These are phyloP conservation scores for Zygothrica quintamaculata DNA, from an alignment of 2,888 invertebrate genomes.

Conservation along the genomic window DNA sequence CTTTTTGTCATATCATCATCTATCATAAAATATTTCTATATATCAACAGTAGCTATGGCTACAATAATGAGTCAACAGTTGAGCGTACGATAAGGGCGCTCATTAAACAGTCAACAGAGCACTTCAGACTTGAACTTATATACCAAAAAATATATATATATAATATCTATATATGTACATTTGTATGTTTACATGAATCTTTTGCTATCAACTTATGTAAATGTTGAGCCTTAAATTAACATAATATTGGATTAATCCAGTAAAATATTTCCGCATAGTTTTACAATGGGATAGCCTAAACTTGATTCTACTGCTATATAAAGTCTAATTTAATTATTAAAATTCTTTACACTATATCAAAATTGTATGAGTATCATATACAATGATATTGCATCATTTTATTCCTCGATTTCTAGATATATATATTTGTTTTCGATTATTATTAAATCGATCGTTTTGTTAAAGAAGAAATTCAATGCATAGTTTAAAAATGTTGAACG, in stretches of 20 bases:
- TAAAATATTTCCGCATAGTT: background rate
- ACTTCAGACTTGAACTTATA: constrained; percentile 23
- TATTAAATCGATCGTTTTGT: constrained; percentile 28
- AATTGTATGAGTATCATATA: constrained; percentile 37
- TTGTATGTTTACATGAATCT: constrained; percentile 28
- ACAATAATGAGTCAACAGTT: constrained; percentile 68
- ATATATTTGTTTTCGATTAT: constrained; percentile 11
- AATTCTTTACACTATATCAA: background rate
- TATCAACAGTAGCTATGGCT: constrained; percentile 8
- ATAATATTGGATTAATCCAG: background rate
- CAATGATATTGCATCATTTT: constrained; percentile 62
- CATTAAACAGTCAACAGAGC: constrained; percentile 23
- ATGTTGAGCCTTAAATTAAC: constrained; percentile 11
- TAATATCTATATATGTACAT: constrained; percentile 5
- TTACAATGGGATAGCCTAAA: too few relatives aligned
- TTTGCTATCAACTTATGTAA: constrained; percentile 18
- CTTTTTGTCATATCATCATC: background rate
- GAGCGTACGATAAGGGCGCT: constrained; percentile 61
- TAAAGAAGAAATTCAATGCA: constrained; percentile 35
- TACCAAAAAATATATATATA: constrained; percentile 14
- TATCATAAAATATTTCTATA: constrained; percentile 1
- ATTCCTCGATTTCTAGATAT: constrained; percentile 16
- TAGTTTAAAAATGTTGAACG: constrained; percentile 45
- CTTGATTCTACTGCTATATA: too few relatives aligned
- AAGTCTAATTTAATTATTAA: too few relatives aligned